Evolutionary conservation across 2,888 invertebrate genomes (phyloP), one percentile per base, ranked within the genome.

Genomic region (Entomobrya proxima): DNA sequence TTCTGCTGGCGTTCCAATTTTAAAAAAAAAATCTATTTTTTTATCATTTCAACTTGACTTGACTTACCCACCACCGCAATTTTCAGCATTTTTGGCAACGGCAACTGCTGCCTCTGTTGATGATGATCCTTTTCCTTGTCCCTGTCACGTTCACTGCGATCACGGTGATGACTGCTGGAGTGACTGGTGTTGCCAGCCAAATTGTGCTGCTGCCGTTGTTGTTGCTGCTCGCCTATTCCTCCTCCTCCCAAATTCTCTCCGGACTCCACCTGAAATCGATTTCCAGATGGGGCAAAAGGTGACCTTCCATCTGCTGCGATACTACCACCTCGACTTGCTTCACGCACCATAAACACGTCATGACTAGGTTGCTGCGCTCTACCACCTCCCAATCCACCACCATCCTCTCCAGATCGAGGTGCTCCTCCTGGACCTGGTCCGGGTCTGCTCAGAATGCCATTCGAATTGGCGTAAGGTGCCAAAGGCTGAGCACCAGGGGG

Each of bases 61-160:
- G n/a, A 87, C 80, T 88, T 82, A 88, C 90, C 90, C 5, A 90
- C 88, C 44, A 90, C 87, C 11, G 89, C 89, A 78, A 89, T 84
- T 86, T 89, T 89, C 7, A 89, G 79, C 87, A 89, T 88, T 52
- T 84, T 86, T 37, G 86, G 81, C 44, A 78, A 64, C 18, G 74
- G 58, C 21, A 44, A 75, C 32, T 52, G n/a, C n/a, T n/a, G 52
- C 35, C 37, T 55, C 37, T 55, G 40, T n/a, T n/a, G 64, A 9
- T 35, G 74, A 32, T 72, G 69, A 27, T 52, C 72, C 30, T 18
- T 74, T 52, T 83, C 84, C 18, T 35, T 76, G 61, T 83, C 83
- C 30, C 55, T 77, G 50, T 84, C 84, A 55, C 80, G 55, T 58
- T 72, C 72, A 40, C 69, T 35, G n/a, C 61, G 37, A 15, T 47